Conservation (phyloP, 1,140 invertebrate species). For the Drosophila watanabei region DNA sequence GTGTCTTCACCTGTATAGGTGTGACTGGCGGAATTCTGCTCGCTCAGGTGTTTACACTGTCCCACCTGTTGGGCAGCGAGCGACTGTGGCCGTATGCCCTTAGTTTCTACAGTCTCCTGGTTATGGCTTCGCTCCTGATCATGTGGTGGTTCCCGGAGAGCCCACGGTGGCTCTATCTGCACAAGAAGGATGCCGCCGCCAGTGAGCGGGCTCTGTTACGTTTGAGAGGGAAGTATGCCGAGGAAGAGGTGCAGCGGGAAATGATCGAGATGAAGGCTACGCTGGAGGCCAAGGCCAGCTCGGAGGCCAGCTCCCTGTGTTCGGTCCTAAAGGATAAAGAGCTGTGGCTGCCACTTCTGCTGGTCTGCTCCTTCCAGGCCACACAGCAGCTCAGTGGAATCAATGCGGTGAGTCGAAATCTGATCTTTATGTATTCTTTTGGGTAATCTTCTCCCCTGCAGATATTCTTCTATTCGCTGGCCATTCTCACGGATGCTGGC, state of each 20-base stretch:
- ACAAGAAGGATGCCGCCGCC: conserved; percentile 87
- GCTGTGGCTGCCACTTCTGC: conserved; percentile 89
- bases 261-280: conserved; percentile 76
- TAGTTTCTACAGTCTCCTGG: conserved; percentile 88
- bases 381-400: conserved; percentile 95
- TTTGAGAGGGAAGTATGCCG: conserved; percentile 33
- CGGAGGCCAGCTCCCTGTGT: conserved; percentile 85
- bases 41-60: conserved; percentile 88
- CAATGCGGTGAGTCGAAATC: conserved; percentile 89
- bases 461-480: conserved; percentile 92
- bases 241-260: conserved; percentile 80
- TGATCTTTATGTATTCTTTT: background rate
- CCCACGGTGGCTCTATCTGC: conserved; percentile 92
- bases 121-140: conserved; percentile 87
- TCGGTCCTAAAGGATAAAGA: conserved; percentile 86
- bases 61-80: conserved; percentile 86
- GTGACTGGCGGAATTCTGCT: conserved; percentile 93
- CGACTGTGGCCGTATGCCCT: conserved; percentile 90
- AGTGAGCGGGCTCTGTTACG: conserved; percentile 86
- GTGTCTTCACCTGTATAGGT: conserved; percentile 94
- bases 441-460: conserved; percentile 58
- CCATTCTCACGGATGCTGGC: conserved; percentile 89
- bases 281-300: conserved; percentile 16
- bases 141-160: conserved; percentile 92
- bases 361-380: conserved; percentile 91